phyloP scores from a whole-genome alignment of 2,113 vertebrate species.

The Picathartes gymnocephalus region DNA sequence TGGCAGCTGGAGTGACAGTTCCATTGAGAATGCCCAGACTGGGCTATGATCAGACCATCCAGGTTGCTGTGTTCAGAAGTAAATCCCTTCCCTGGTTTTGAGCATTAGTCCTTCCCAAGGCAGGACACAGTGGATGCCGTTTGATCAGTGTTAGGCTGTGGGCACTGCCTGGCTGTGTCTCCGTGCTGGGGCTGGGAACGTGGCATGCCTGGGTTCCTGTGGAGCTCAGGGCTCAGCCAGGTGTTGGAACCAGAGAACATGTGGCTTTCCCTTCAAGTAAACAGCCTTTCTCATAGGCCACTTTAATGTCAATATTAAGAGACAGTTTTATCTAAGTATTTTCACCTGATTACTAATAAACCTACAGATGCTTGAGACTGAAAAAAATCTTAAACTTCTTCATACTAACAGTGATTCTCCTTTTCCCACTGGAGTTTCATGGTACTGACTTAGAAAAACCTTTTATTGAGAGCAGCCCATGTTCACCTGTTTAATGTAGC shows the following conservation, averaged over 20 bases:
- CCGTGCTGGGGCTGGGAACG: background rate
- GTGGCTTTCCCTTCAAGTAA: background rate
- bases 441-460: background rate
- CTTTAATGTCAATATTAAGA: background rate
- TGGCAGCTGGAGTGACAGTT: rapidly evolving
- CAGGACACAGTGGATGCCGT: rapidly evolving
- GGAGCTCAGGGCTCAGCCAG: background rate
- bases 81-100: background rate
- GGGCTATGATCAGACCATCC: rapidly evolving
- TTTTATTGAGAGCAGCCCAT: background rate
- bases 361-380: background rate
- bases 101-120: rapidly evolving
- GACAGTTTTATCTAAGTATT: background rate
- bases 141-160: background rate
- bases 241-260: background rate
- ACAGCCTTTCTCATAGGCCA: background rate
- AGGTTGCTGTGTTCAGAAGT: background rate
- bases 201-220: background rate
- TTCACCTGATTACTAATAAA: background rate
- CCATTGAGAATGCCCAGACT: background rate
- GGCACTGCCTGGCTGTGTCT: background rate
- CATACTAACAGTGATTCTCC: background rate
- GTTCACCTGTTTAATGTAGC: background rate
- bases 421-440: background rate
- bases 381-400: background rate